A percentile compares a stretch with the other conserved stretches of the same genome.
These are phyloP conservation scores for Sarcophilus harrisii DNA, from an alignment of 2,797 vertebrate species.

Conservation along the genomic window DNA sequence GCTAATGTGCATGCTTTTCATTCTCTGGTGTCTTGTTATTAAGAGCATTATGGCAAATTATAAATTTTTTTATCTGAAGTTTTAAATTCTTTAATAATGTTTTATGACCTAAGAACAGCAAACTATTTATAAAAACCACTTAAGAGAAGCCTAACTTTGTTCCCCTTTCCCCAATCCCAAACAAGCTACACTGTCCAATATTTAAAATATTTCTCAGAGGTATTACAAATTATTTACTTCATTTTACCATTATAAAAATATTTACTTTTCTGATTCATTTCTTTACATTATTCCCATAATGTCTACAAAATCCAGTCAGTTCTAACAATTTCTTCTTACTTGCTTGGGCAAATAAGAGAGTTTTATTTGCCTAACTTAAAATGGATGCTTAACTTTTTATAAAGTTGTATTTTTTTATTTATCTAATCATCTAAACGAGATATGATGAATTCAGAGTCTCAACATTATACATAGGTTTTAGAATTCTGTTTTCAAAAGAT, in stretches of 20 bases:
- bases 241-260: constrained; percentile 27
- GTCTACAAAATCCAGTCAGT: background rate
- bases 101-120: constrained; percentile 49
- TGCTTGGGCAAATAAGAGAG: background rate
- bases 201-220: constrained; percentile 8
- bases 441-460: background rate
- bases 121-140: constrained; percentile 25
- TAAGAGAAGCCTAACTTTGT: background rate
- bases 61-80: constrained; percentile 15
- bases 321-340: background rate
- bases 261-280: constrained; percentile 17
- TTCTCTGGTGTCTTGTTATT: constrained; percentile 41
- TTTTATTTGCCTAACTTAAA: background rate
- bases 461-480: constrained; percentile 7
- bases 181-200: background rate
- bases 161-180: background rate
- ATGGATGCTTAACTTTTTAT: background rate
- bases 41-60: constrained; percentile 16
- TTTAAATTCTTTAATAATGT: background rate
- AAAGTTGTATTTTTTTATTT: background rate
- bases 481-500: background rate
- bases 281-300: background rate
- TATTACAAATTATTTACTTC: constrained; percentile 44
- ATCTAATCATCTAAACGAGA: background rate
- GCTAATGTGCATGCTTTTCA: constrained; percentile 35